Conservation (phyloP, 2,113 vertebrate species). For the Pithys albifrons region DNA sequence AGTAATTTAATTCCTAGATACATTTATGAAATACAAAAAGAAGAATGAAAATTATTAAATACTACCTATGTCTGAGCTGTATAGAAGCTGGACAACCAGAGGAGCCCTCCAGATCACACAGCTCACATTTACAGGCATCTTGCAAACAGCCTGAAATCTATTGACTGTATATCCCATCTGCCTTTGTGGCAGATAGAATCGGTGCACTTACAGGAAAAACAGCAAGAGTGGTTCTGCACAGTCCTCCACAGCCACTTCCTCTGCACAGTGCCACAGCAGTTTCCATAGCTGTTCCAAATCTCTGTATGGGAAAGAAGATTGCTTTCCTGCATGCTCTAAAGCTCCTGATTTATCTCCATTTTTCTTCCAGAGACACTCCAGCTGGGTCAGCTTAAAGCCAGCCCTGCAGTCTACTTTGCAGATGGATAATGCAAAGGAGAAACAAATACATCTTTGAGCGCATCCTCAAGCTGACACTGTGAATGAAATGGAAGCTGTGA, state of each 20-base stretch:
- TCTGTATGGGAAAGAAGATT: not conserved
- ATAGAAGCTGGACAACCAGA: not conserved
- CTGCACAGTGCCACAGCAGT: accelerated
- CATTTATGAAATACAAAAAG: not conserved
- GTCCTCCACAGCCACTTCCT: not conserved
- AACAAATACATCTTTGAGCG: not conserved
- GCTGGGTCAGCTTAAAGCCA: conserved; percentile 13
- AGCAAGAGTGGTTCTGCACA: not conserved
- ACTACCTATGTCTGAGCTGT: not conserved
- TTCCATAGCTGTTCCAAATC: conserved; percentile 15
- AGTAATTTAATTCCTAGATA: not conserved
- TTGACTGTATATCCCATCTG: not conserved
- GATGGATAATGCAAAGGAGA: not conserved
- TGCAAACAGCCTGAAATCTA: not conserved
- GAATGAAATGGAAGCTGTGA: not conserved
- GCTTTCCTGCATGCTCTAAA: not conserved
- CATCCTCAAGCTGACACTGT: not conserved
- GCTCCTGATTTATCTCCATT: not conserved
- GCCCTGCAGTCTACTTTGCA: not conserved
- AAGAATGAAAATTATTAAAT: not conserved
- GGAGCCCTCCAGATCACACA: not conserved
- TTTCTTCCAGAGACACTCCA: not conserved
- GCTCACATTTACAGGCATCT: not conserved
- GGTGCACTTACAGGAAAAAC: not conserved
- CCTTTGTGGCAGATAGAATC: not conserved